Base-by-base conservation (phyloP, 2,797 vertebrate genomes). In the Acestrorhynchus altus region DNA sequence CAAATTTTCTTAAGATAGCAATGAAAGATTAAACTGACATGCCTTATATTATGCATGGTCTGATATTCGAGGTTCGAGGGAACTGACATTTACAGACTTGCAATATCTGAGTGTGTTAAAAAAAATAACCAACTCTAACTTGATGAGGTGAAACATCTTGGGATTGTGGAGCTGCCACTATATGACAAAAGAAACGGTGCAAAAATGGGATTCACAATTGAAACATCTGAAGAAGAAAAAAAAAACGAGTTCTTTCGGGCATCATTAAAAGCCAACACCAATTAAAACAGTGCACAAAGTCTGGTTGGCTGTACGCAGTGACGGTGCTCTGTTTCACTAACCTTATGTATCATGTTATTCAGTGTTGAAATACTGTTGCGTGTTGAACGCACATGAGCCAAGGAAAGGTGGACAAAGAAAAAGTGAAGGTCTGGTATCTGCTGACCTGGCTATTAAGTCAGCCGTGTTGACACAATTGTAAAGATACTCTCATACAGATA, bases 1-100 rank as follows among this genome's bases (percentile, higher is more conserved):
- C 18, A 61, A n/a, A 72, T 74, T 64, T 49, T 68, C 52, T 69
- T 65, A 76, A 51, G 49, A 74, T 63, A 77, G 46, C 40, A 76
- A 68, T 61, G 18, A 46, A 59, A 78, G 12, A 67, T 35, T 67
- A 57, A 66, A 42, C 51, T 9, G 13, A 22, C 40, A 16, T 26
- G 22, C 16, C 63, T 24, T 44, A 26, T 20, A 26, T 13, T 47
- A 24, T 3, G 0, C 26, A 13, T 20, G 56, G 69, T 35, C 24
- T 24, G 67, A 46, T 67, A 16, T 67, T 56, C 40, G 46, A 18
- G 35, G 16, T 52, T 54, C 18, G 40, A 59, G 12, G 5, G 13
- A 28, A 28, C 40, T n/a, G 64, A 67, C 46, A 47, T 67, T 47
- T 67, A 16, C 42, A 49, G 47, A 47, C 2, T 18, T 1, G 4